phyloP scores from a whole-genome alignment of 2,797 vertebrate genomes.

The Tympanoctomys barrerae region DNA sequence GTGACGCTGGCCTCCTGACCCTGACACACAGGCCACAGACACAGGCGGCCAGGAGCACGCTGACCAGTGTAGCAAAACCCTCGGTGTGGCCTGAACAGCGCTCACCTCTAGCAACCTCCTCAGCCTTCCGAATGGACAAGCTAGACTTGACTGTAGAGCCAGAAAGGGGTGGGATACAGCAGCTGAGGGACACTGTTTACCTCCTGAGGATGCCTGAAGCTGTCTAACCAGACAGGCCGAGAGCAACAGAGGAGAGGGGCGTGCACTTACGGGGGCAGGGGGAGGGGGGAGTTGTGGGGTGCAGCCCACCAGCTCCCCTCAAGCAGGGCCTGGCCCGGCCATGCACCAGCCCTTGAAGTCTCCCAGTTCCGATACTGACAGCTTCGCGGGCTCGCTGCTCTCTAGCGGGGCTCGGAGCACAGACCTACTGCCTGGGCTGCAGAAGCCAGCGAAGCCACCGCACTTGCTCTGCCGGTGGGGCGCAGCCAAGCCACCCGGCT shows the following conservation, averaged over 20 bases:
- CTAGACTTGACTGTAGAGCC: background rate
- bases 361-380: background rate
- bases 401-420: background rate
- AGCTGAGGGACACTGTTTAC: background rate
- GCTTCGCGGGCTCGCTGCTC: background rate
- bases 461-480: background rate
- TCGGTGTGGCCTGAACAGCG: background rate
- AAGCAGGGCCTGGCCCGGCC: background rate
- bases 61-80: background rate
- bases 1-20: background rate
- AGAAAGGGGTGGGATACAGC: background rate
- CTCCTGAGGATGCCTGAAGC: background rate
- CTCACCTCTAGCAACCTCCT: background rate
- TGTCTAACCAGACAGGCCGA: slow-evolving; percentile 11
- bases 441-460: background rate
- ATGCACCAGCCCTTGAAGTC: background rate
- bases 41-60: background rate
- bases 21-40: background rate
- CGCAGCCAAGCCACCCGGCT: background rate
- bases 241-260: background rate
- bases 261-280: background rate
- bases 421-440: background rate
- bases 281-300: background rate
- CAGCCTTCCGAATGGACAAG: background rate
- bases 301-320: background rate